Evolutionary conservation across 2,113 vertebrate species (phyloP).

Genomic region (Entelurus aequoreus): DNA sequence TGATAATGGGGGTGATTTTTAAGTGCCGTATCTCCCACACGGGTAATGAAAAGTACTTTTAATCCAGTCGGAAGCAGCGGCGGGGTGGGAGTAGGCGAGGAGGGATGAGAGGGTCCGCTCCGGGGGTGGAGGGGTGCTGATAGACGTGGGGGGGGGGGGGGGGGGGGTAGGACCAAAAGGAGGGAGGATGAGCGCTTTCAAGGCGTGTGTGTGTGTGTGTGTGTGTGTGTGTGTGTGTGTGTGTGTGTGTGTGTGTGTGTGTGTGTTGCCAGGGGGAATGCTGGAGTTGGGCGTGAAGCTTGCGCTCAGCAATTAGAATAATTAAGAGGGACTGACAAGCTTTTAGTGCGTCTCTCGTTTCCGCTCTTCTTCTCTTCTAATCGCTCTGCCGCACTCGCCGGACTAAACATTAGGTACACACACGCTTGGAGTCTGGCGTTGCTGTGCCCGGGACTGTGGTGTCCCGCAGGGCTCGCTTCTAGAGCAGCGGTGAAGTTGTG

Average conservation of each 20-base stretch:
- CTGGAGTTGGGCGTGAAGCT: slow-evolving; percentile 62
- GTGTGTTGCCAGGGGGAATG: slow-evolving; percentile 57
- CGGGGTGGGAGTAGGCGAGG: slow-evolving; percentile 59
- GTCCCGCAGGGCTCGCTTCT: background rate
- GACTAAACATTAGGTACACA: background rate
- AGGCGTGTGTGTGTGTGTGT: slow-evolving; percentile 34
- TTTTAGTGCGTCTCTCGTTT: slow-evolving; percentile 53
- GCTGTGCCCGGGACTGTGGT: background rate
- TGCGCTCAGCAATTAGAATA: slow-evolving; percentile 70
- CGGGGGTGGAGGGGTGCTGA: slow-evolving; percentile 58
- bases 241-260: slow-evolving; percentile 29
- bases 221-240: slow-evolving; percentile 27
- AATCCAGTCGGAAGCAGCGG: slow-evolving; percentile 68
- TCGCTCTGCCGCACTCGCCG: slow-evolving; percentile 3
- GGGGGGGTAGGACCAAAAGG: slow-evolving; percentile 46
- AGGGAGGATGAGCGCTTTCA: slow-evolving; percentile 41
- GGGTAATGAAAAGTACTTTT: slow-evolving; percentile 76
- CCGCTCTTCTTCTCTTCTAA: slow-evolving; percentile 11
- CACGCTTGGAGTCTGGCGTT: background rate
- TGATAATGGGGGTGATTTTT: slow-evolving; percentile 74
- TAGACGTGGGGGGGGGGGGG: slow-evolving; percentile 51
- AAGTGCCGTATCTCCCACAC: slow-evolving; percentile 71
- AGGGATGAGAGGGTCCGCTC: slow-evolving; percentile 62
- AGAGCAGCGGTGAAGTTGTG: too few species aligned
- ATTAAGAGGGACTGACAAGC: slow-evolving; percentile 66